Percentiles rank a stretch among this genome's conserved stretches.
These are phyloP conservation scores for Congeria kusceri DNA, from an alignment of 2,888 invertebrate species.

Conservation along the genomic window DNA sequence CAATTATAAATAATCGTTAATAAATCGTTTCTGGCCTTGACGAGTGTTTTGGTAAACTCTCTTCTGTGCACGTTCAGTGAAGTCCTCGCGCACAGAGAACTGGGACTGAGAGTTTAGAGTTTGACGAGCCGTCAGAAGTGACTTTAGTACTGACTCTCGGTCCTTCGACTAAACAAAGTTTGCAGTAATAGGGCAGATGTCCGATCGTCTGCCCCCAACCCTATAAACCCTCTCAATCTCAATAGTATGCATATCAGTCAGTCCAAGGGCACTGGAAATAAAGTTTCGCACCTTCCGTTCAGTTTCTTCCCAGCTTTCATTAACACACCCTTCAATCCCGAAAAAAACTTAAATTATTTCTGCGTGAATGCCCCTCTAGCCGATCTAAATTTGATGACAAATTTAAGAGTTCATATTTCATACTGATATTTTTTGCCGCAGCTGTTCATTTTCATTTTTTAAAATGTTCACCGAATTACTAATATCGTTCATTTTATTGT, in stretches of 20 bases:
- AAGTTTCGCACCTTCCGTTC: conserved; percentile 10
- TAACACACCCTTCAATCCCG: neutral
- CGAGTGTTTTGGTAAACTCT: too few species aligned
- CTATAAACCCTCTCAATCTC: conserved; percentile 24
- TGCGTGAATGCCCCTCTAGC: conserved; percentile 18
- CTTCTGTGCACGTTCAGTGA: too few species aligned
- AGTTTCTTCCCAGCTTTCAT: conserved; percentile 23
- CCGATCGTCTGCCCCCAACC: conserved; percentile 7
- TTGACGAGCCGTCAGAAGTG: too few species aligned
- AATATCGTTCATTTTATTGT: too few species aligned
- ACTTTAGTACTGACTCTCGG: too few species aligned
- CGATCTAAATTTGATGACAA: conserved; percentile 12
- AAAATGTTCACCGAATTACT: neutral
- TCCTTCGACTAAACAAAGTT: too few species aligned
- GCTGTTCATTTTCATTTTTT: neutral
- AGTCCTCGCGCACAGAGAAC: too few species aligned
- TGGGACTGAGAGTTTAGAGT: too few species aligned
- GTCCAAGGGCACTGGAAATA: too few species aligned
- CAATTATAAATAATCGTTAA: too few species aligned
- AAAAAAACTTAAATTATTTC: conserved; percentile 17
- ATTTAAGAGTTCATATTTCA: conserved; percentile 13
- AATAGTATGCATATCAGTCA: neutral
- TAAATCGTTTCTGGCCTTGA: too few species aligned
- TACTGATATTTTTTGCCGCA: conserved; percentile 4
- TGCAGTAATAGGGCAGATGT: neutral